A percentile compares a stretch with the other conserved stretches of the same genome.
Conservation (phyloP, 1,140 invertebrate species). For the Reticulitermes speratus region DNA sequence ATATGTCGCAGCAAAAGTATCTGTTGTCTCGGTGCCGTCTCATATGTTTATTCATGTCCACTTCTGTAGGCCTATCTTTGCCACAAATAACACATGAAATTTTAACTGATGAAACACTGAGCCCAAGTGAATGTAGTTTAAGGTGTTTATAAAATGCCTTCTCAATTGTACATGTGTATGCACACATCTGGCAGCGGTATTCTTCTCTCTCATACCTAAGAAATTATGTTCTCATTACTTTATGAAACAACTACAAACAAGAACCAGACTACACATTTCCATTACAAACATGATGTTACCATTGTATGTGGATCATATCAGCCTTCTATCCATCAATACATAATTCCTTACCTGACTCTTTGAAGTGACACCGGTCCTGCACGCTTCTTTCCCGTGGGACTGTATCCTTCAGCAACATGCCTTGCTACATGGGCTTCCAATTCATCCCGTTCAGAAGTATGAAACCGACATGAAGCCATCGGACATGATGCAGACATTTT, state of each 20-base stretch:
- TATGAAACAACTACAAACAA: conserved; percentile 36
- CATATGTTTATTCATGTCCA: conserved; percentile 56
- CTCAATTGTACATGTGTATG: conserved; percentile 59
- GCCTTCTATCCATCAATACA: too few relatives aligned
- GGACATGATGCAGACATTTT: conserved; percentile 43
- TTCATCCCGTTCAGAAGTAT: conserved; percentile 47
- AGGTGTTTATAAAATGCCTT: conserved; percentile 57
- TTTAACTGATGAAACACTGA: conserved; percentile 42
- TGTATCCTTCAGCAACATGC: conserved; percentile 48
- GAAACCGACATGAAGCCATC: conserved; percentile 47
- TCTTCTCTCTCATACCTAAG: conserved; percentile 56
- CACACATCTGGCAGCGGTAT: conserved; percentile 54
- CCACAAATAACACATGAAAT: conserved; percentile 60
- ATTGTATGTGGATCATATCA: too few relatives aligned
- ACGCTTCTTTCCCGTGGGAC: conserved; percentile 48
- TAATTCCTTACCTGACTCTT: conserved; percentile 48
- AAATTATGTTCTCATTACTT: conserved; percentile 40
- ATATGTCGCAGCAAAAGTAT: conserved; percentile 59
- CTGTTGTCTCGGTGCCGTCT: conserved; percentile 55
- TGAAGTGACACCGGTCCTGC: conserved; percentile 45
- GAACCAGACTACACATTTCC: too few relatives aligned
- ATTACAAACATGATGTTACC: too few relatives aligned
- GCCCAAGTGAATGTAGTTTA: conserved; percentile 46
- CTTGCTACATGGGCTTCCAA: conserved; percentile 49
- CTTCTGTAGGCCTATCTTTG: conserved; percentile 54